Evolutionary conservation across 1,140 invertebrate genomes (phyloP), one percentile per base, ranked within the genome.

Genomic region (Zaprionus davidi): DNA sequence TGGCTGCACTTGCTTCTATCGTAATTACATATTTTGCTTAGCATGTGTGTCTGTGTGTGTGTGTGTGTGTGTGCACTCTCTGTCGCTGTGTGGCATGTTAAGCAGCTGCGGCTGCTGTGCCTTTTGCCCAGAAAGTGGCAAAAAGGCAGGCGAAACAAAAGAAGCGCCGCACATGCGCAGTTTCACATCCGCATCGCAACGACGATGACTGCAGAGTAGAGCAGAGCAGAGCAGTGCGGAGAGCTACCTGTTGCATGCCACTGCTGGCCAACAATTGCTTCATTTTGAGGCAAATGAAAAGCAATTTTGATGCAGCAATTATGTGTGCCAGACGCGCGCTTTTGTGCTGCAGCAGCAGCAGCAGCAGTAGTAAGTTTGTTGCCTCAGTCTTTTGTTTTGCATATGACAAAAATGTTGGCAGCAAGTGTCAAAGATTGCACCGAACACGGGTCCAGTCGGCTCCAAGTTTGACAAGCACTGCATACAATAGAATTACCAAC

Each of bases 1-100:
- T 38, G 44, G 26, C 26, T 63, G 38, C 72, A 75, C 81, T 80
- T 66, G 74, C 77, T 83, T 87, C 80, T 88, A 88, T 80, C 78
- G 88, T 88, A 88, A 87, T 87, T 86, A 86, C 77, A 87, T 81
- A 87, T 83, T 83, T 81, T 82, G 72, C 81, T 80, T 49, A n/a
- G 63, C 56, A 55, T 70, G 79, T 66, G 63, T 80, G 81, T 82
- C 63, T 75, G 51, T 69, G 62, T 57, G 64, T 64, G 34, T 63
- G 64, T 51, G 66, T 69, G 62, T 57, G 64, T 64, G 38, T 63
- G 64, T 51, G 66, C 71, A 56, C 46, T 71, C 62, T 60, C 73
- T 46, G 38, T 57, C 17, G 68, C 41, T 83, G 81, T 81, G 82
- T 82, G 70, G 83, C 80, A 86, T 87, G 83, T 83, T 87, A 88